Evolutionary conservation across 2,888 invertebrate species (phyloP).

Genomic region (Noctua pronuba): DNA sequence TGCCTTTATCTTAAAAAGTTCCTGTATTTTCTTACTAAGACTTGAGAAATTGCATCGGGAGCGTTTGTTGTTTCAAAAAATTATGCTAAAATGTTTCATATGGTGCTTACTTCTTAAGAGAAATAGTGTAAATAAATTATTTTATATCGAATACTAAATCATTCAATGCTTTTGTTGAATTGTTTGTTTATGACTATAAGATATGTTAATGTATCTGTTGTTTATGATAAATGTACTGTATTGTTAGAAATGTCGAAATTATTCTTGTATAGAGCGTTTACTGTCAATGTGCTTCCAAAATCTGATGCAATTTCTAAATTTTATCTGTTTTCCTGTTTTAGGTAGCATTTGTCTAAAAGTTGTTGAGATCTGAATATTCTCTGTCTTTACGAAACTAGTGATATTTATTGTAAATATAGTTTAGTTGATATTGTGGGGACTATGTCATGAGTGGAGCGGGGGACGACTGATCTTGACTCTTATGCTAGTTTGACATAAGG

Average conservation of each 20-base stretch:
- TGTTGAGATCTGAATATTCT: conserved; percentile 65
- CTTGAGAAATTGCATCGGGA: conserved; percentile 58
- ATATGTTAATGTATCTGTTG: conserved; percentile 41
- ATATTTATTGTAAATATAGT: conserved; percentile 70
- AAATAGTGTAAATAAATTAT: conserved; percentile 40
- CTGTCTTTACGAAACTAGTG: conserved; percentile 52
- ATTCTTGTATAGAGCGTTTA: conserved; percentile 8
- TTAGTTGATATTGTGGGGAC: conserved; percentile 30
- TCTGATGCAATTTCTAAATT: conserved; percentile 54
- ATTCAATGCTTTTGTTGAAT: conserved; percentile 53
- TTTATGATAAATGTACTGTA: conserved; percentile 26
- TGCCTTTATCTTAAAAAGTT: conserved; percentile 71
- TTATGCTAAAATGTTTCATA: conserved; percentile 30
- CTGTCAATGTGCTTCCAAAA: conserved; percentile 49
- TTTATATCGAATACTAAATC: conserved; percentile 13
- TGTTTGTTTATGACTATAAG: conserved; percentile 24
- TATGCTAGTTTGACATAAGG: background rate
- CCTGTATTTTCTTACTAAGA: conserved; percentile 72
- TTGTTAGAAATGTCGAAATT: conserved; percentile 34
- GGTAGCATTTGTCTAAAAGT: conserved; percentile 50
- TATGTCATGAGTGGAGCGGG: conserved; percentile 21
- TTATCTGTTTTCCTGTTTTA: conserved; percentile 39
- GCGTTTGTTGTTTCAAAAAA: conserved; percentile 3
- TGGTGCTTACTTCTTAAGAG: conserved; percentile 53
- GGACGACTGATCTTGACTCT: background rate